Evolutionary conservation across 2,113 vertebrate species (phyloP).

Genomic region (Heloderma charlesbogerti): DNA sequence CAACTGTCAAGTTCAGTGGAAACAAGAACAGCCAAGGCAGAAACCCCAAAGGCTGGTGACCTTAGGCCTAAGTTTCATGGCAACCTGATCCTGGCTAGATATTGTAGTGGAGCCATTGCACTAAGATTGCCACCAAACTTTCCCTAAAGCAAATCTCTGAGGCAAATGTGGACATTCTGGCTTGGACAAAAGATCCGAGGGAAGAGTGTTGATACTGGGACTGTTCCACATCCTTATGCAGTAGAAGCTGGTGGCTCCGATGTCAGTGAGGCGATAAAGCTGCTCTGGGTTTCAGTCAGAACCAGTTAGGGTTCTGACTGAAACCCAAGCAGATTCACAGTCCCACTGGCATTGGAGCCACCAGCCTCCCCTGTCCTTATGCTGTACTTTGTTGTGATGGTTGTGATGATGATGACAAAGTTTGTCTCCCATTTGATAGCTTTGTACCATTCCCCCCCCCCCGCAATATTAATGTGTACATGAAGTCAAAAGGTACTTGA

Average conservation of each 20-base stretch:
- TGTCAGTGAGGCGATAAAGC: too few species aligned
- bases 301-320: too few species aligned
- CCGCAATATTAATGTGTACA: neutral
- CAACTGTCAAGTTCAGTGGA: neutral
- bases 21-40: neutral
- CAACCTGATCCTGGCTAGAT: neutral
- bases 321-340: too few species aligned
- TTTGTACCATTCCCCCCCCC: neutral
- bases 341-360: too few species aligned
- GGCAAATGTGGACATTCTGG: neutral
- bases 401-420: neutral
- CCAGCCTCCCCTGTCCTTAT: too few species aligned
- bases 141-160: neutral
- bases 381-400: neutral
- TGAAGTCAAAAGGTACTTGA: neutral
- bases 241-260: too few species aligned
- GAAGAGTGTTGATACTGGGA: neutral
- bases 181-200: neutral
- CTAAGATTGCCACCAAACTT: neutral
- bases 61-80: neutral
- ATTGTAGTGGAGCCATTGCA: neutral
- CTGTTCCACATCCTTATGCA: too few species aligned
- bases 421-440: neutral
- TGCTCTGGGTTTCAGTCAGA: too few species aligned
- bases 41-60: neutral